Evolutionary conservation across 2,888 invertebrate species (phyloP), one percentile per base, ranked within the genome.

Genomic region (Cyclophora punctaria): DNA sequence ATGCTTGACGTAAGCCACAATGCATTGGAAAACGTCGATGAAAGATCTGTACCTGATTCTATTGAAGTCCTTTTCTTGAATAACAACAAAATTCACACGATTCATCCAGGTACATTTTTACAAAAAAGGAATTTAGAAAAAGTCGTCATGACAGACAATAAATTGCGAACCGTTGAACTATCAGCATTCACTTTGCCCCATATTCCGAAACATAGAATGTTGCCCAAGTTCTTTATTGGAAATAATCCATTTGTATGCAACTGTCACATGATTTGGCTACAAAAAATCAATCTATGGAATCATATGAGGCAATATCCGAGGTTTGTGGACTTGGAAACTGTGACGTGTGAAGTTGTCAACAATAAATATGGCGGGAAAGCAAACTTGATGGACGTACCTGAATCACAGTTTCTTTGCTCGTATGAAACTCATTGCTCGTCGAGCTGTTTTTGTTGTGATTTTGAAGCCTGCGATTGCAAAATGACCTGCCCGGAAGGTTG

Each of bases 391-490:
- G 92, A 92, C 68, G 88, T 94, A 63, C 92, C 92, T 64, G 90
- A 93, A 55, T 92, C 93, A 62, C 93, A 95, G 76, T 95, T 95
- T 75, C 90, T 95, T 64, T 96, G 95, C 76, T 92, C 92, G 7
- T 95, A 95, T 83, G 92, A 93, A 71, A 92, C 93, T 48, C 94
- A 95, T 75, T 96, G 96, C 80, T 95, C 95, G 69, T 92, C 95
- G 7, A 89, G 94, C 57, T 96, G 96, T 75, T 94, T 94, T 71
- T 96, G 96, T 77, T 96, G 96, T 75, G 95, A 95, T 67, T 96
- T 94, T 80, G 95, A 95, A 75, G 95, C 94, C 44, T 96, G 96
- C 74, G 96, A 96, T 79, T 96, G 96, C 80, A 94, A 95, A 86
- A 95, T 95, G 93, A 93, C 94, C 43, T 96, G 96, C 67, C 96